phyloP scores from a whole-genome alignment of 2,113 vertebrate species.

The Arizona elegans region DNA sequence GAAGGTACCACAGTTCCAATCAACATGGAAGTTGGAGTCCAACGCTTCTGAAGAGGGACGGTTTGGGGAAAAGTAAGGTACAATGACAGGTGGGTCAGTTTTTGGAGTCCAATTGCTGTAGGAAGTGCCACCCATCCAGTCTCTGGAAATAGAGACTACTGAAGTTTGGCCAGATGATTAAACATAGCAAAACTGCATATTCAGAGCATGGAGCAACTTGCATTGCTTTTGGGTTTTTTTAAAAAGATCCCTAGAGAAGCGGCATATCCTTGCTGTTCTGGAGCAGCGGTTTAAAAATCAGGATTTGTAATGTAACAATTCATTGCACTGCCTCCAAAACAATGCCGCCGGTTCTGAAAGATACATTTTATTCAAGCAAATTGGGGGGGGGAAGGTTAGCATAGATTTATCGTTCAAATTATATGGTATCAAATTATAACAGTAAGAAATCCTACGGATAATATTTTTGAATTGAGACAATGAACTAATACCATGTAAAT shows the following conservation, averaged over 20 bases:
- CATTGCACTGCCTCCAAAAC: background rate
- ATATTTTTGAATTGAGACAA: too few species aligned
- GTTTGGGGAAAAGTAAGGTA: background rate
- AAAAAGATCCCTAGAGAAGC: background rate
- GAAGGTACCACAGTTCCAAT: background rate
- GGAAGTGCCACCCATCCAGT: background rate
- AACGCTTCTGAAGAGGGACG: background rate
- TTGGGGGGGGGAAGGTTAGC: background rate
- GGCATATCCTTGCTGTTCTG: background rate
- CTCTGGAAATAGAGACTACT: background rate
- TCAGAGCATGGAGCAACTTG: background rate
- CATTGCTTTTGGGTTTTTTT: background rate
- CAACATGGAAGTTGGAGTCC: background rate
- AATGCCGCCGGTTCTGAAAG: background rate
- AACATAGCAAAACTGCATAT: background rate
- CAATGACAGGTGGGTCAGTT: background rate
- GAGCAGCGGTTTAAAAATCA: background rate
- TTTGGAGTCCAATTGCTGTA: background rate
- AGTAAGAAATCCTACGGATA: too few species aligned
- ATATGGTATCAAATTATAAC: too few species aligned
- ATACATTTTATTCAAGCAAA: background rate
- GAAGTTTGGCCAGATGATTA: background rate
- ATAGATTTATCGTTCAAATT: background rate
- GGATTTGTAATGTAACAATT: background rate
- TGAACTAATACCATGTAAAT: too few species aligned